phyloP scores from a whole-genome alignment of 2,888 invertebrate genomes.

The Phengaris alcon region DNA sequence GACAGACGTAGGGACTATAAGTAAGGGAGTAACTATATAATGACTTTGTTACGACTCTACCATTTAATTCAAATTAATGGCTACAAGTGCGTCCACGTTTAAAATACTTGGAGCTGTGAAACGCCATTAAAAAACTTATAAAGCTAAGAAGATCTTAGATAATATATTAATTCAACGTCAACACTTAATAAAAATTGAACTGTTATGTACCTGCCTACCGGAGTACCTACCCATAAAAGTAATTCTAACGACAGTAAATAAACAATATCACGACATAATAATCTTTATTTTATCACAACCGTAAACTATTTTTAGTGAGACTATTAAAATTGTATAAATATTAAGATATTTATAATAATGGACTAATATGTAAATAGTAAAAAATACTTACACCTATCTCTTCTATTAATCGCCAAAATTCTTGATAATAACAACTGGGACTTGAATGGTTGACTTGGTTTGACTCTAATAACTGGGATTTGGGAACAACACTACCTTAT shows the following conservation, averaged over 20 bases:
- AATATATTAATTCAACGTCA: not conserved
- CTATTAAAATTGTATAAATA: not conserved
- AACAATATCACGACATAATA: not conserved
- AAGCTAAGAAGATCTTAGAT: not conserved
- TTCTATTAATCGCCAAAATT: no score
- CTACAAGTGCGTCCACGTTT: not conserved
- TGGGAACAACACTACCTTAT: no score
- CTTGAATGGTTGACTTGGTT: no score
- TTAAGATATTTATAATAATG: not conserved
- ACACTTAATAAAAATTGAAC: not conserved
- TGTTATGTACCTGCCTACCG: not conserved
- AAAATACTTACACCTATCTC: no score
- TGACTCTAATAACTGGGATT: no score
- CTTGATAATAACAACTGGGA: no score
- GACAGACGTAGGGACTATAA: not conserved
- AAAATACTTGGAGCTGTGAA: not conserved
- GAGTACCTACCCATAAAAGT: not conserved
- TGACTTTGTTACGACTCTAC: not conserved
- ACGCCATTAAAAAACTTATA: not conserved
- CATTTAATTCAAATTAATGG: not conserved
- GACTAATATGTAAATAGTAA: not conserved
- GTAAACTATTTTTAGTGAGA: not conserved
- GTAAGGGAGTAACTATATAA: not conserved
- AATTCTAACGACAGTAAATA: not conserved
- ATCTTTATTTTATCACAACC: not conserved